Conservation (phyloP, 2,888 invertebrate genomes). For the Syrphus vitripennis region DNA sequence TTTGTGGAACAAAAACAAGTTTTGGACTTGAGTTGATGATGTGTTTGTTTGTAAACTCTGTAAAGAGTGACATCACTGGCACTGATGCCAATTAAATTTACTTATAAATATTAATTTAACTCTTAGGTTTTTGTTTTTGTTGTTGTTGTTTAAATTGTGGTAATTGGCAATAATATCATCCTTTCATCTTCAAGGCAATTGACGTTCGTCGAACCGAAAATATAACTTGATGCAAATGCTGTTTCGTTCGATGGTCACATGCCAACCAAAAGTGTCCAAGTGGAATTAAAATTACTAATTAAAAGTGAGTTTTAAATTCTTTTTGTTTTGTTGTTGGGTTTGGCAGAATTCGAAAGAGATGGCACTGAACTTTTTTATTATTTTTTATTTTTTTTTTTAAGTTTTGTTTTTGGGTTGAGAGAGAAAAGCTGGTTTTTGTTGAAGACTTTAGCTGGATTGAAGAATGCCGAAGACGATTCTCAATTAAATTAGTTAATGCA, state of each 20-base stretch:
- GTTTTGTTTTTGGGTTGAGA: too few species aligned
- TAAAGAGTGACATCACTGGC: not conserved
- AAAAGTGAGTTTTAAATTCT: not conserved
- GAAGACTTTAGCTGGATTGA: too few species aligned
- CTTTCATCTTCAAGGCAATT: not conserved
- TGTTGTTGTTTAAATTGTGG: not conserved
- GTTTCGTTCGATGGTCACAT: slow-evolving; percentile 27
- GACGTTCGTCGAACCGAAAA: slow-evolving; percentile 28
- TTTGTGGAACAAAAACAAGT: not conserved
- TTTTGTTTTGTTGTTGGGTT: not conserved
- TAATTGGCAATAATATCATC: not conserved
- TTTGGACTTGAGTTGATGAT: not conserved
- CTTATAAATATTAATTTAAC: slow-evolving; percentile 37
- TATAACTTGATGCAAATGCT: slow-evolving; percentile 13
- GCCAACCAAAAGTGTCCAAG: not conserved
- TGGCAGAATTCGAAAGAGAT: not conserved
- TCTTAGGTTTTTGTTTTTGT: not conserved
- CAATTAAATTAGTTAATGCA: too few species aligned
- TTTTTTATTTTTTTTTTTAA: too few species aligned
- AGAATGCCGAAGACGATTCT: too few species aligned
- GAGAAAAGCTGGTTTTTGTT: too few species aligned
- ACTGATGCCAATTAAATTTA: slow-evolving; percentile 16
- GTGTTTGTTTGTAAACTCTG: not conserved
- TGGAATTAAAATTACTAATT: slow-evolving; percentile 6
- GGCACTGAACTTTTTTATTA: slow-evolving; percentile 4